Evolutionary conservation across 2,113 vertebrate genomes (phyloP).

Genomic region (Thalassoma bifasciatum): DNA sequence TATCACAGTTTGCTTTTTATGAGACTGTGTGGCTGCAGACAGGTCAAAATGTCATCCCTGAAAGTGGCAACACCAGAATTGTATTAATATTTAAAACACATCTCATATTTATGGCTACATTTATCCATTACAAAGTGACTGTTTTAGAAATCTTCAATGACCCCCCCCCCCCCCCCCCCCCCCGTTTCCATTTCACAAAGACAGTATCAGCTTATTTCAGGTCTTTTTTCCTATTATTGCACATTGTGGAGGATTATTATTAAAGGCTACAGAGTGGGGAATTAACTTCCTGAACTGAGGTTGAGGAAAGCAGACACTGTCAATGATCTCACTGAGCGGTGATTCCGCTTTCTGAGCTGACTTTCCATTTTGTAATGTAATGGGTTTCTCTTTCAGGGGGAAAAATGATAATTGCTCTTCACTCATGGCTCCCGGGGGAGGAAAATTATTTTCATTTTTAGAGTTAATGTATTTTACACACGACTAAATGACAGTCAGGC

Average conservation of each 20-base stretch:
- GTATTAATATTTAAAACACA: too few relatives aligned
- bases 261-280: slow-evolving; percentile 6
- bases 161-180: too few relatives aligned
- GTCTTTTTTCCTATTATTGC: slow-evolving; percentile 2
- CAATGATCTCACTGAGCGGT: slow-evolving; percentile 28
- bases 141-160: too few relatives aligned
- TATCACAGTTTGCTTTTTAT: too few relatives aligned
- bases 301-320: slow-evolving; percentile 19
- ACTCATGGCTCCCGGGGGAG: slow-evolving; percentile 31
- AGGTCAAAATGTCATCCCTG: too few relatives aligned
- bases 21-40: too few relatives aligned
- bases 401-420: slow-evolving; percentile 39
- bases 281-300: slow-evolving; percentile 31
- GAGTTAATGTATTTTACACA: slow-evolving; percentile 44
- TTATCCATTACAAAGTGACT: too few relatives aligned
- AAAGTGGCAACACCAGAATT: too few relatives aligned
- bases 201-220: background rate
- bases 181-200: background rate
- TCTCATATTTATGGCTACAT: too few relatives aligned
- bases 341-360: slow-evolving; percentile 23
- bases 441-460: slow-evolving; percentile 28
- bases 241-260: slow-evolving; percentile 8
- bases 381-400: slow-evolving; percentile 42
- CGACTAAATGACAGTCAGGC: slow-evolving; percentile 15
- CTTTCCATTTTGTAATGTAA: slow-evolving; percentile 21